Conservation (phyloP, 2,797 vertebrate genomes). For the Tokudaia muenninki region DNA sequence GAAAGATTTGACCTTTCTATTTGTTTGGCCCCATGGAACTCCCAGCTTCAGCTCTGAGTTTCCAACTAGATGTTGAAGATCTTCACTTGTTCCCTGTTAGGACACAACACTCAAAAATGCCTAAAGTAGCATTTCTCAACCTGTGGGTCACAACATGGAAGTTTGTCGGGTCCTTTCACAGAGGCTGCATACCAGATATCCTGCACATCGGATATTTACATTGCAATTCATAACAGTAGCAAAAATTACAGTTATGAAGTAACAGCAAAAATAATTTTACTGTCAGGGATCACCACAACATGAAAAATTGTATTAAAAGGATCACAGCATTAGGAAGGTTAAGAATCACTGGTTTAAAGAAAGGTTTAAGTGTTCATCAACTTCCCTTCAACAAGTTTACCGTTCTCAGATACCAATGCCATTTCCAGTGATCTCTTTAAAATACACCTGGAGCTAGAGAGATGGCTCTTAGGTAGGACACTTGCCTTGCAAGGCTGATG, state of each 20-base stretch:
- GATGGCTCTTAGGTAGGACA: neutral
- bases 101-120: constrained; percentile 34
- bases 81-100: neutral
- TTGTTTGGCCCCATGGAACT: neutral
- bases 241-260: neutral
- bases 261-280: neutral
- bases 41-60: neutral
- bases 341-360: neutral
- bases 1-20: neutral
- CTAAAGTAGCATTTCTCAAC: neutral
- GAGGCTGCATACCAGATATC: neutral
- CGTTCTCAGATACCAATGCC: neutral
- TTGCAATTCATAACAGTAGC: neutral
- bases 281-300: neutral
- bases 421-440: neutral
- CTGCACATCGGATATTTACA: neutral
- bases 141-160: neutral
- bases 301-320: neutral
- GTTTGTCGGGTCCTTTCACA: neutral
- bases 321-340: neutral
- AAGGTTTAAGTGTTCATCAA: neutral
- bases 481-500: neutral
- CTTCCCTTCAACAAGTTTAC: neutral
- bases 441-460: neutral
- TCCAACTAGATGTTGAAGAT: neutral